phyloP scores from a whole-genome alignment of 2,797 vertebrate genomes.

The Neosilurus hyrtlii region DNA sequence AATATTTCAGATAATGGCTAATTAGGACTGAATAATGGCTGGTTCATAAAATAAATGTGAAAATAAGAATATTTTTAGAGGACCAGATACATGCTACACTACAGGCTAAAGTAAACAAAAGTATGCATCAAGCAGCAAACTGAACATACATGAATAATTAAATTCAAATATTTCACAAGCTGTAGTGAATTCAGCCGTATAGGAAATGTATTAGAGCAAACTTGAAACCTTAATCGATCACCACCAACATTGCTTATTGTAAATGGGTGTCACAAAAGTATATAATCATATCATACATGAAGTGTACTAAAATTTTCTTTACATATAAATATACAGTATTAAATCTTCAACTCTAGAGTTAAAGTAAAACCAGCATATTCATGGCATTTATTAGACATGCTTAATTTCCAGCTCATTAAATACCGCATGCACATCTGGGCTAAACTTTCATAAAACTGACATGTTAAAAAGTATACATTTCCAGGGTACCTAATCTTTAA shows the following conservation, averaged over 20 bases:
- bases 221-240: neutral
- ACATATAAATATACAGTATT: neutral
- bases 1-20: neutral
- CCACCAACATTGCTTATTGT: neutral
- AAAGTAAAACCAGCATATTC: slow-evolving; percentile 8
- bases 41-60: neutral
- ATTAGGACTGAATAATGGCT: neutral
- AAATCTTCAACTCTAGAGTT: neutral
- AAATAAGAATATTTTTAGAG: neutral
- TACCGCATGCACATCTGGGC: neutral
- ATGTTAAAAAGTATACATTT: neutral
- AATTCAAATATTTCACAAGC: neutral
- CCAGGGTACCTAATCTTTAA: neutral
- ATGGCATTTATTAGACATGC: neutral
- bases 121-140: neutral
- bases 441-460: neutral
- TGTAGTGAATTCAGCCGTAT: neutral
- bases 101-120: neutral
- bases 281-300: neutral
- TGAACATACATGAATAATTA: neutral
- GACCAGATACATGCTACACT: neutral
- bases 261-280: neutral
- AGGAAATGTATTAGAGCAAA: neutral
- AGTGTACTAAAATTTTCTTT: neutral
- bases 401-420: neutral